phyloP scores from a whole-genome alignment of 2,888 invertebrate species.

The Neoscelio sp. region DNA sequence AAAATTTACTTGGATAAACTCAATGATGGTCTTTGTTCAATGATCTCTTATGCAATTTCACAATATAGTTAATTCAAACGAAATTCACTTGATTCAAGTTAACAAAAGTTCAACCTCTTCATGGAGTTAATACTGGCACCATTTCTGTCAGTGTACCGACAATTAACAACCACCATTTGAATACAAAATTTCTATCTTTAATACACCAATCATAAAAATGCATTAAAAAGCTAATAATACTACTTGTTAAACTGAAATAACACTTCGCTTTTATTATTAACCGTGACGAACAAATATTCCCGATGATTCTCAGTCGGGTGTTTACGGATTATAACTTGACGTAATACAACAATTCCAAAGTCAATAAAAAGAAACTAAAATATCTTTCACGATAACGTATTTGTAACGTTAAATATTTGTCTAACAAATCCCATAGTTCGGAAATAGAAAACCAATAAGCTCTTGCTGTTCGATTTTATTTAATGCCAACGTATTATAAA shows the following conservation, averaged over 20 bases:
- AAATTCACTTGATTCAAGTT: too few relatives aligned
- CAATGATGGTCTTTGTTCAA: too few relatives aligned
- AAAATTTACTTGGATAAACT: too few relatives aligned
- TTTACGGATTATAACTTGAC: constrained; percentile 47
- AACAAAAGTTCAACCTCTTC: too few relatives aligned
- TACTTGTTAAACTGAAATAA: constrained; percentile 30
- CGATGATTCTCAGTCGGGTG: constrained; percentile 32
- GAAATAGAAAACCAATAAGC: constrained; percentile 56
- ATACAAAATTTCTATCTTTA: constrained; percentile 51
- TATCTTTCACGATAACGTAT: constrained; percentile 54
- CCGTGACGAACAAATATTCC: constrained; percentile 44
- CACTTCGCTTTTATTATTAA: constrained; percentile 43
- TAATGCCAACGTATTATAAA: constrained; percentile 18
- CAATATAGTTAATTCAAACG: too few relatives aligned
- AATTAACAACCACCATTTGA: too few relatives aligned
- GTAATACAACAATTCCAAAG: constrained; percentile 27
- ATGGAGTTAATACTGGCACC: too few relatives aligned
- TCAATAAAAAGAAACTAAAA: constrained; percentile 44
- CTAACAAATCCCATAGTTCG: constrained; percentile 43
- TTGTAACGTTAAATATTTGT: constrained; percentile 58
- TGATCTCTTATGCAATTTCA: too few relatives aligned
- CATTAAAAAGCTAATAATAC: too few relatives aligned
- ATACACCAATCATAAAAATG: constrained; percentile 46
- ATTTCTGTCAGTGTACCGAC: too few relatives aligned
- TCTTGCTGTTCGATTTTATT: constrained; percentile 43